Base-by-base conservation (phyloP, 2,888 invertebrate species). In the Fissipunctia ypsillon region DNA sequence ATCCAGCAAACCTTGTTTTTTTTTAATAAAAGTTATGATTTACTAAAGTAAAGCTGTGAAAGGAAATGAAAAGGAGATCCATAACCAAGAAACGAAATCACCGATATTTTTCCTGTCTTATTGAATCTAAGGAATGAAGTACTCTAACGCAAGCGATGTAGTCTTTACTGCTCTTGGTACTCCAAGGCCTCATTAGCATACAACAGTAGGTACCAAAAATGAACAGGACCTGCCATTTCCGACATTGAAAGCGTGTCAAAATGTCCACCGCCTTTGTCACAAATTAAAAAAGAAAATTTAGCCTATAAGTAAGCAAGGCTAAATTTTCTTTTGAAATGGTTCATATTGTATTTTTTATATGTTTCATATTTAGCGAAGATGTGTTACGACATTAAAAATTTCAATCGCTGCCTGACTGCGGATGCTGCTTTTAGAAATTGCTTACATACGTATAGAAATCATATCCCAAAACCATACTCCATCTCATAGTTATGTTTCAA, bases 111-210 rank as follows among this genome's bases (percentile, higher is more conserved):
- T 22, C 12, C n/a, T 9, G n/a, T 45, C 19, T 14, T 54, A 31
- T 41, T 45, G 16, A 22, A 35, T 22, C 22, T 22, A 25, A 16
- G 16, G 45, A 54, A 56, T 71, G 10, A 63, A 2, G 41, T 19
- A 52, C 12, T n/a, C 28, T 6, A 50, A 35, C 3, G 25, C 31
- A 73, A 50, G 25, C 54, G 41, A 60, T 25, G n/a, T 28, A 25
- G 52, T 41, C 43, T 48, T 70, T 48, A 48, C 80, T 88, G 86
- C 84, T 88, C 89, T 73, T 90, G 90, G 83, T 90, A 89, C 84
- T 76, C 71, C 66, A 83, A 76, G 69, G 64, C 71, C 86, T 89
- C 78, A 92, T 93, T 91, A 91, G 61, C 90, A 93, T 92, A 91
- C 87, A 90, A 90, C 84, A 86, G 80, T n/a, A n/a, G n/a, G n/a